Conservation (phyloP, 2,888 invertebrate genomes). For the Melanargia galathea region DNA sequence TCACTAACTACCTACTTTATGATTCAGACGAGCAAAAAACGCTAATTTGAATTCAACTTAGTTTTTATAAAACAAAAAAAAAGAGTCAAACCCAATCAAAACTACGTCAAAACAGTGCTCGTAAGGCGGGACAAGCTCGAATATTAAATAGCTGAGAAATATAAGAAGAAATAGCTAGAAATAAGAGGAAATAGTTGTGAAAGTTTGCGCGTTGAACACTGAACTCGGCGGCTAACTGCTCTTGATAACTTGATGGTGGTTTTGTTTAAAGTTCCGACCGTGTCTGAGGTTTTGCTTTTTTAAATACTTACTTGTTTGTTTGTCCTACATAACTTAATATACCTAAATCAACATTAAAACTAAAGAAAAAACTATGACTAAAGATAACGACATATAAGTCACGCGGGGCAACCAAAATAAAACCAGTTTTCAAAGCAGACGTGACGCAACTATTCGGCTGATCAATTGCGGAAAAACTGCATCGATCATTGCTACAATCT, state of each 20-base stretch:
- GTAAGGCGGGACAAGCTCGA: slow-evolving; percentile 16
- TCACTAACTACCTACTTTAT: background rate
- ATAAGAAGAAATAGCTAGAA: slow-evolving; percentile 21
- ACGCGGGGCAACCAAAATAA: too few species aligned
- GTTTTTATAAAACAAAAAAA: slow-evolving; percentile 17
- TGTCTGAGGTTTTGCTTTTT: slow-evolving; percentile 8
- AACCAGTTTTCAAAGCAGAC: too few species aligned
- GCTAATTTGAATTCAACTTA: background rate
- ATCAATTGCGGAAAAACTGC: too few species aligned
- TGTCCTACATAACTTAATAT: background rate
- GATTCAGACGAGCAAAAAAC: background rate
- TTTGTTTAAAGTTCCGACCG: slow-evolving; percentile 7
- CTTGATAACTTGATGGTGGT: slow-evolving; percentile 20
- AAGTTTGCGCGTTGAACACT: slow-evolving; percentile 23
- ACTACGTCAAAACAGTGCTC: slow-evolving; percentile 23
- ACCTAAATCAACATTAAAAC: background rate
- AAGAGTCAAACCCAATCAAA: slow-evolving; percentile 27
- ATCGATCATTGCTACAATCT: too few species aligned
- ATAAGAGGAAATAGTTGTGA: slow-evolving; percentile 21
- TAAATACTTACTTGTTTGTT: slow-evolving; percentile 8
- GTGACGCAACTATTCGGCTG: too few species aligned
- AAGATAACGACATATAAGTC: too few species aligned
- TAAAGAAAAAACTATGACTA: background rate
- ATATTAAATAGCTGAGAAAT: slow-evolving; percentile 21
- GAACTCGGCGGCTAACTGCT: slow-evolving; percentile 17